Base-by-base conservation (phyloP, 2,797 vertebrate species). In the Mionectes olivaceus region DNA sequence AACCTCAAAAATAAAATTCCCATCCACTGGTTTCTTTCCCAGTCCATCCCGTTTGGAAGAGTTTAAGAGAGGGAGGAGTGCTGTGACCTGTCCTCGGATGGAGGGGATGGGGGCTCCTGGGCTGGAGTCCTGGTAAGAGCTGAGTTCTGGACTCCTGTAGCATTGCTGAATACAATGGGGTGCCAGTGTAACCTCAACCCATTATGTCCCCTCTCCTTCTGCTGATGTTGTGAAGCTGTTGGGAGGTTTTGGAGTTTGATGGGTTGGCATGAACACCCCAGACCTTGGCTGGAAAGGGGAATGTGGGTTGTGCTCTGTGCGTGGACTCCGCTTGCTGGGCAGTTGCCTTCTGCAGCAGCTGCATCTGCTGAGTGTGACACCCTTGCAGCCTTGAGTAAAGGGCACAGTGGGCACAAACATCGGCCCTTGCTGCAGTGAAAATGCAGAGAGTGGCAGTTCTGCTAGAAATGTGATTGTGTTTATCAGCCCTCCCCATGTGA, bases 1-100 rank as follows among this genome's bases (percentile, higher is more conserved):
- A 64, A 33, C 33, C 32, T 90, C 41, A 87, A 55, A 89, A 95
- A 83, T 47, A 83, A 89, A 90, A 70, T 76, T 76, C 55, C 64
- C 4, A 4, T 10, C 39, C 61, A 25, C 43, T 78, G 15, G 5
- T 67, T 83, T 83, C 28, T 64, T 80, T 86, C 47, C 32, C 49
- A 61, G 47, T 68, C 57, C 18, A 12, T 46, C 15, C 39, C 21
- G 4, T 83, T 33, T 56, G 50, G 65, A 81, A 73, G 69, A 44
- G 11, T 74, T 80, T 44, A 77, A 75, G 64, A 64, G 78, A 44
- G 25, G 11, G 25, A 5, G 7, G 10, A 41, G 46, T 33, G 19
- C 50, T 53, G 19, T 27, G 57, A 28, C 28, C 23, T 74, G 44
- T 80, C 16, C 21, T 81, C 46, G 49, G 76, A n/a, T 78, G 60